Percentiles rank a stretch among this genome's conserved stretches.
Conservation (phyloP, 2,113 vertebrate species). For the Euleptes europaea region DNA sequence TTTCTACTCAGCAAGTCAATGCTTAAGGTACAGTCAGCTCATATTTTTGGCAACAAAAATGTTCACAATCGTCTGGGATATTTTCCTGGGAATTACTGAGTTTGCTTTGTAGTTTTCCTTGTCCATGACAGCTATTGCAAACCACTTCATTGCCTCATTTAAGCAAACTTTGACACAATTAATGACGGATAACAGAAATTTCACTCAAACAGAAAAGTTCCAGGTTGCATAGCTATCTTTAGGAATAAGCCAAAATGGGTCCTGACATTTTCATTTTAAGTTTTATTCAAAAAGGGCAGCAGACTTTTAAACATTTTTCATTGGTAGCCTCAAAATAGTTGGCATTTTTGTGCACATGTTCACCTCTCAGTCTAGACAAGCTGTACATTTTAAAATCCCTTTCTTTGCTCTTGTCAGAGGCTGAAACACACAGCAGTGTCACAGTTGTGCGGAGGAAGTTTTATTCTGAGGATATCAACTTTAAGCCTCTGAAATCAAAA, state of each 20-base stretch:
- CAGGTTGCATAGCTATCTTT: background rate
- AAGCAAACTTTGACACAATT: conserved; percentile 34
- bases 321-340: background rate
- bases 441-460: too few species aligned
- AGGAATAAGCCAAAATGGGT: background rate
- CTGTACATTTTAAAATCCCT: background rate
- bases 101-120: conserved; percentile 1
- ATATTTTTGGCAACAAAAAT: conserved; percentile 32
- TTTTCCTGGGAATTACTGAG: conserved; percentile 9
- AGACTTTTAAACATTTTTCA: background rate
- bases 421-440: background rate
- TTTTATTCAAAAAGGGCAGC: too few species aligned
- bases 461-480: too few species aligned
- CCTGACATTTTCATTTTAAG: background rate
- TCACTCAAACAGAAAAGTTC: conserved; percentile 19
- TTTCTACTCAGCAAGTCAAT: conserved; percentile 28
- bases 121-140: conserved; percentile 18
- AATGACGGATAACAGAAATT: conserved; percentile 33
- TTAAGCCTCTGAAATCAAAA: background rate
- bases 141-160: conserved; percentile 29
- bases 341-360: background rate
- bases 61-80: conserved; percentile 12
- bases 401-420: background rate
- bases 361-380: background rate
- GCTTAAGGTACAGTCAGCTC: conserved; percentile 32